A percentile compares a stretch with the other conserved stretches of the same genome.
Evolutionary conservation across 1,140 invertebrate genomes (phyloP).

Genomic region (Bombyx mori): DNA sequence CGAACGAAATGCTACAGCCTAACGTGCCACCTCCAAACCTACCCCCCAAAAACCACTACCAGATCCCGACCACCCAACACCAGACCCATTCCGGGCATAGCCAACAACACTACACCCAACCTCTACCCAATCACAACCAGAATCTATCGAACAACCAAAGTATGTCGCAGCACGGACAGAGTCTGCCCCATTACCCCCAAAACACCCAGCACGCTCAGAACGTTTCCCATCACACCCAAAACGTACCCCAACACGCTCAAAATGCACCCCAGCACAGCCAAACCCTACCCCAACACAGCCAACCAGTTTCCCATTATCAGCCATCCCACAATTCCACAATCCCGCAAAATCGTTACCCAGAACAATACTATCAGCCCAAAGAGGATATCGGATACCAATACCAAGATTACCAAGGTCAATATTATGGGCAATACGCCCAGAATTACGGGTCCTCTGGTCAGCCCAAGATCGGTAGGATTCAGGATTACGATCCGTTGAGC

Average conservation of each 20-base stretch:
- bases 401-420: constrained; percentile 36
- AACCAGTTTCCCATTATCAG: constrained; percentile 4
- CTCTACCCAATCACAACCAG: constrained; percentile 6
- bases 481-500: constrained; percentile 84
- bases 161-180: not conserved
- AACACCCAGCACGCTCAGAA: not conserved
- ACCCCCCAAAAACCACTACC: constrained; percentile 56
- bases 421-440: constrained; percentile 52
- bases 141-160: not conserved
- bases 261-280: constrained; percentile 1
- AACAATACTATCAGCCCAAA: constrained; percentile 43
- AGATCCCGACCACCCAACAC: constrained; percentile 31
- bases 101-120: constrained; percentile 6
- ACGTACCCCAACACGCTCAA: constrained; percentile 1
- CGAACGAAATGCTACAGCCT: constrained; percentile 57
- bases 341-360: constrained; percentile 17
- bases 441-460: constrained; percentile 27
- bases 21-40: constrained; percentile 42
- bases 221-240: constrained; percentile 3
- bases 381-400: constrained; percentile 44
- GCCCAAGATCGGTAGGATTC: constrained; percentile 78
- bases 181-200: not conserved
- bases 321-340: constrained; percentile 11
- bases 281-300: constrained; percentile 7
- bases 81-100: constrained; percentile 22